These are phyloP conservation scores for Lophius piscatorius DNA, from an alignment of 2,113 vertebrate species.

Conservation along the genomic window DNA sequence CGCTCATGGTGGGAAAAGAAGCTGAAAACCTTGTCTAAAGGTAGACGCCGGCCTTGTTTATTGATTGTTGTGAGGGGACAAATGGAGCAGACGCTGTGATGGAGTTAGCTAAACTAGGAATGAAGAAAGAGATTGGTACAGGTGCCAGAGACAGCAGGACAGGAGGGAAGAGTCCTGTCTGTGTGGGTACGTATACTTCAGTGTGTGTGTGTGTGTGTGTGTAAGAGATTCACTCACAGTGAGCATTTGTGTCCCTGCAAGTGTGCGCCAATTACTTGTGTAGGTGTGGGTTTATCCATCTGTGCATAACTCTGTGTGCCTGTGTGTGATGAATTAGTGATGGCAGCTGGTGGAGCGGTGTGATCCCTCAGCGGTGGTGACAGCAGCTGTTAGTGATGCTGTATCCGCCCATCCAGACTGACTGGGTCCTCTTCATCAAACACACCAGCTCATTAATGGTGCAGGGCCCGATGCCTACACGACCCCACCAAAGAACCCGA, in stretches of 20 bases:
- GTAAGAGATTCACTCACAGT: neutral
- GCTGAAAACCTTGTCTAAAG: conserved; percentile 17
- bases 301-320: conserved; percentile 29
- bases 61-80: conserved; percentile 45
- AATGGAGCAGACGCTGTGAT: conserved; percentile 60
- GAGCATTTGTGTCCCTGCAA: neutral
- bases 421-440: conserved; percentile 78
- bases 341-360: conserved; percentile 73
- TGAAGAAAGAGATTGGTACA: conserved; percentile 43
- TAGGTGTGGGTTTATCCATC: conserved; percentile 58
- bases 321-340: conserved; percentile 71
- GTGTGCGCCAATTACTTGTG: neutral
- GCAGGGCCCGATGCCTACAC: conserved; percentile 49
- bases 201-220: conserved; percentile 21
- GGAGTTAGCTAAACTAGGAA: conserved; percentile 57
- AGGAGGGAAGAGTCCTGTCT: conserved; percentile 34
- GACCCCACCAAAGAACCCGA: conserved; percentile 26
- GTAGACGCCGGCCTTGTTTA: conserved; percentile 19
- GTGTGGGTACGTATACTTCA: conserved; percentile 14
- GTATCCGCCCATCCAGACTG: conserved; percentile 74
- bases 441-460: conserved; percentile 74
- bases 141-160: conserved; percentile 50
- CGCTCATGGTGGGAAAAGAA: conserved; percentile 22
- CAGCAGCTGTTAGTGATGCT: conserved; percentile 76
- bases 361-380: conserved; percentile 78